Conservation (phyloP, 2,888 invertebrate species). For the Chymomyza fuscimana region DNA sequence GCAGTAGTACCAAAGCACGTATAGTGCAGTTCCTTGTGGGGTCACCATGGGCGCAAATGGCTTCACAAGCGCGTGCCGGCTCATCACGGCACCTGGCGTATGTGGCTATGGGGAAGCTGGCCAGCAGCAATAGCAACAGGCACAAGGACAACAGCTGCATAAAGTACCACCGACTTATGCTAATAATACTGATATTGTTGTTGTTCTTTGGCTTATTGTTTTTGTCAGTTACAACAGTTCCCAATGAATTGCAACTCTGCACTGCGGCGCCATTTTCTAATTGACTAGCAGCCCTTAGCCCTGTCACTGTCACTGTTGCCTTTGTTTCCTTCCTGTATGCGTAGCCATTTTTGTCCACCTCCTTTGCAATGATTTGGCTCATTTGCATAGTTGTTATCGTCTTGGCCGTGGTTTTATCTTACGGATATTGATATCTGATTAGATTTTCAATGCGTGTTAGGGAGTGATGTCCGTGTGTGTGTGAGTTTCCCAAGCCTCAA, state of each 20-base stretch:
- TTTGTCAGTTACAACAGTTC: slow-evolving; percentile 8
- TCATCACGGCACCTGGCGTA: slow-evolving; percentile 67
- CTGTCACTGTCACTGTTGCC: background rate
- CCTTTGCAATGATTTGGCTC: slow-evolving; percentile 10
- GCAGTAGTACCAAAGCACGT: slow-evolving; percentile 84
- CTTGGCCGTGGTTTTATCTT: slow-evolving; percentile 1
- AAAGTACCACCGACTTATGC: background rate
- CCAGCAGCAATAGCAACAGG: slow-evolving; percentile 27
- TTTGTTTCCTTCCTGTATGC: background rate
- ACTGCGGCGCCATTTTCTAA: background rate
- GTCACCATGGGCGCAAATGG: slow-evolving; percentile 62
- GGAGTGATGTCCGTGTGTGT: background rate
- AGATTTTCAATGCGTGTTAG: background rate
- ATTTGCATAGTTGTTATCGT: slow-evolving; percentile 37
- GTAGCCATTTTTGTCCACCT: background rate
- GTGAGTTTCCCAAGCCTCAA: background rate
- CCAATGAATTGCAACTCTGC: slow-evolving; percentile 23
- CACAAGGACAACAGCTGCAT: slow-evolving; percentile 11
- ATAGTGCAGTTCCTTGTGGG: slow-evolving; percentile 81
- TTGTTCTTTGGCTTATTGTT: slow-evolving; percentile 1
- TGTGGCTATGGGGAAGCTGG: slow-evolving; percentile 6
- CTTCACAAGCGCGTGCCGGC: slow-evolving; percentile 72
- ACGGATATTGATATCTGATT: slow-evolving; percentile 3
- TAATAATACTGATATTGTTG: slow-evolving; percentile 7
- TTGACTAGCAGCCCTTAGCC: background rate